Conservation (phyloP, 1,140 invertebrate genomes). For the Heliconius hewitsoni region DNA sequence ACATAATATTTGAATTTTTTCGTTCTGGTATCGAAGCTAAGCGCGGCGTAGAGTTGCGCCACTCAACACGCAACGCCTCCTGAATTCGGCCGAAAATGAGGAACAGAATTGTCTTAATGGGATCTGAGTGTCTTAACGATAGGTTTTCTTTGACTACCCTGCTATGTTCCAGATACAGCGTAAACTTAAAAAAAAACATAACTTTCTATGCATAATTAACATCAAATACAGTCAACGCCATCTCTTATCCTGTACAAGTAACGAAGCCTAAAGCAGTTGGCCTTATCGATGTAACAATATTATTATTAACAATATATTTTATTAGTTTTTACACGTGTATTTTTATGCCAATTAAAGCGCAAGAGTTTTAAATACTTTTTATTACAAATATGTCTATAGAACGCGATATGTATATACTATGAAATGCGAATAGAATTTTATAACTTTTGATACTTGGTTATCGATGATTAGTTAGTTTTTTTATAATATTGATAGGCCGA, state of each 20-base stretch:
- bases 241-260: slow-evolving; percentile 43
- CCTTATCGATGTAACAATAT: slow-evolving; percentile 41
- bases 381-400: slow-evolving; percentile 20
- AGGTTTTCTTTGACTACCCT: too few relatives aligned
- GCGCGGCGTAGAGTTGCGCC: too few relatives aligned
- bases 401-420: neutral
- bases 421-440: neutral
- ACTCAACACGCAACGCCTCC: too few relatives aligned
- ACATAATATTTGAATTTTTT: too few relatives aligned
- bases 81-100: too few relatives aligned
- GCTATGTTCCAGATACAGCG: too few relatives aligned
- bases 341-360: slow-evolving; percentile 35
- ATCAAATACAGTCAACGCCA: slow-evolving; percentile 45
- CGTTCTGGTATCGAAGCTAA: too few relatives aligned
- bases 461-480: neutral
- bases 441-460: neutral
- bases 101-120: too few relatives aligned
- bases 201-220: neutral
- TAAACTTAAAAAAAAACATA: neutral
- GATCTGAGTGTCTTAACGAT: too few relatives aligned
- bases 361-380: slow-evolving; percentile 24
- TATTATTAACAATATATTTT: slow-evolving; percentile 37
- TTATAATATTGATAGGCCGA: too few relatives aligned
- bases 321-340: slow-evolving; percentile 46
- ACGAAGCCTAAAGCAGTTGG: slow-evolving; percentile 24